Conservation (phyloP, 1,140 invertebrate species). For the Caligus rogercresseyi region DNA sequence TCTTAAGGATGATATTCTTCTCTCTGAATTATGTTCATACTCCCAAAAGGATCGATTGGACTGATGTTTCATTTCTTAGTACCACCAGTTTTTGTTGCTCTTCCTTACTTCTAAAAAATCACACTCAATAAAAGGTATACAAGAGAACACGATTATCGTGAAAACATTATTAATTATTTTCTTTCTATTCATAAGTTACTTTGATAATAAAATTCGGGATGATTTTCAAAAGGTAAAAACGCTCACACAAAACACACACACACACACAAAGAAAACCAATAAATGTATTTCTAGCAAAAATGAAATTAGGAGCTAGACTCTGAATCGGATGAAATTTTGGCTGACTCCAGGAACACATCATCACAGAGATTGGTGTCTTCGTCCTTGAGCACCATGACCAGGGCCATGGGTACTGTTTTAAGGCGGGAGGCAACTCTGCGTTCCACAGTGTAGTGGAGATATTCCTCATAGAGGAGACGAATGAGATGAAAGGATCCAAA, state of each 20-base stretch:
- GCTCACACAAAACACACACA: background rate
- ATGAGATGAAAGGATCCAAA: conserved; percentile 99
- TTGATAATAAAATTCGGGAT: background rate
- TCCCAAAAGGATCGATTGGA: no score
- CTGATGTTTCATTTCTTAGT: no score
- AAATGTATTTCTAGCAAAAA: no score
- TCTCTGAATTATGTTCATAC: no score
- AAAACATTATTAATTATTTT: no score
- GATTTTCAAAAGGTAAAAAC: background rate
- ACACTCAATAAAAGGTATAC: no score
- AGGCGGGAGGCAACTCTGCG: conserved; percentile 58
- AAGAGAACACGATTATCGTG: no score
- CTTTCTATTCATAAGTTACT: no score
- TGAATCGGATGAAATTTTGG: background rate
- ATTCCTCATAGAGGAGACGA: conserved; percentile 90
- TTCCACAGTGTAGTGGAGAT: conserved; percentile 97
- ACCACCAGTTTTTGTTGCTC: no score
- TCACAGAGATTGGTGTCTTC: background rate
- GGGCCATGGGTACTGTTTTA: background rate
- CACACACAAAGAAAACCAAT: background rate
- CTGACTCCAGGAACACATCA: background rate
- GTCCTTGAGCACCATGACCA: conserved; percentile 3
- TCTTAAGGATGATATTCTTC: no score
- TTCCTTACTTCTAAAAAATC: no score
- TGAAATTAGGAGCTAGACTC: background rate